These are phyloP conservation scores for Diogma glabrata DNA, from an alignment of 2,888 invertebrate genomes.

Conservation along the genomic window DNA sequence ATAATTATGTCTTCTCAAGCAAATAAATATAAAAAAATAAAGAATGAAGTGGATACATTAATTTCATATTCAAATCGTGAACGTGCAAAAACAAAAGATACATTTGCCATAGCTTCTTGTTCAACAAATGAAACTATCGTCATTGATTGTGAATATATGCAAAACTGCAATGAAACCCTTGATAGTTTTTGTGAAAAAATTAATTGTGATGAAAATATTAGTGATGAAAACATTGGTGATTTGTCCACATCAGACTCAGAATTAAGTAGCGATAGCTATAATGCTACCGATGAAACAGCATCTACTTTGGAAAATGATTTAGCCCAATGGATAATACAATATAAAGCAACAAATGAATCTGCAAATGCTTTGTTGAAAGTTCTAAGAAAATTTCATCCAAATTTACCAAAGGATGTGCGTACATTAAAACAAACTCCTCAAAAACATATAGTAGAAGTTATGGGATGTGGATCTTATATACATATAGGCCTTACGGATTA, in stretches of 20 bases:
- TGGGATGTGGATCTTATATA: background rate
- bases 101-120: too few species aligned
- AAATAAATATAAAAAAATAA: too few species aligned
- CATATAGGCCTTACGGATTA: background rate
- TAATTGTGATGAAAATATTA: background rate
- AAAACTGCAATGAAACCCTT: too few species aligned
- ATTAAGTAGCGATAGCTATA: background rate
- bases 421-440: background rate
- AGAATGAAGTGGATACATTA: too few species aligned
- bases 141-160: too few species aligned
- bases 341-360: background rate
- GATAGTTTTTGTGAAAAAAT: background rate
- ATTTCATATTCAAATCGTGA: too few species aligned
- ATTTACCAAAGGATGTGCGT: background rate
- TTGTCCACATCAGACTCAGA: background rate
- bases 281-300: background rate
- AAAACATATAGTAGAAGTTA: background rate
- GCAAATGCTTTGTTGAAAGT: background rate
- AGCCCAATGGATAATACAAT: conserved; percentile 5
- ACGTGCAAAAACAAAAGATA: too few species aligned
- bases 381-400: conserved; percentile 1
- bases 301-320: conserved; percentile 1
- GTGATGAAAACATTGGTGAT: too few species aligned
- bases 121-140: too few species aligned
- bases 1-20: too few species aligned